These are phyloP conservation scores for Smittia aterrima DNA, from an alignment of 2,888 invertebrate genomes.

Conservation along the genomic window DNA sequence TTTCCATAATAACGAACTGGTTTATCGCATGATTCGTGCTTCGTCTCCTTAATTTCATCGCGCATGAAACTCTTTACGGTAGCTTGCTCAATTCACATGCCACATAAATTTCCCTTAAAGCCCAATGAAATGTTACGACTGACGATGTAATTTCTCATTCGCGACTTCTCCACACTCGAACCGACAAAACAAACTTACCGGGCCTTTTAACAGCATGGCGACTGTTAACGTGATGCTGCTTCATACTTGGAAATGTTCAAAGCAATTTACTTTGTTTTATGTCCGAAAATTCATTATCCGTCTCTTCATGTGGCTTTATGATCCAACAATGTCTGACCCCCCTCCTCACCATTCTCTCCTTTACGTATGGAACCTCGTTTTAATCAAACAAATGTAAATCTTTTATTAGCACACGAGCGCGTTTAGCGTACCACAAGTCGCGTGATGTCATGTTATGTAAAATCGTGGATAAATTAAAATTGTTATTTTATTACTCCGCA, in stretches of 20 bases:
- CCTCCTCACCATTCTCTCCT: not conserved
- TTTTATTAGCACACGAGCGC: constrained; percentile 33
- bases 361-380: constrained; percentile 26
- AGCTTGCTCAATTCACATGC: not conserved
- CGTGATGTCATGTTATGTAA: constrained; percentile 41
- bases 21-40: constrained; percentile 35
- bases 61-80: not conserved
- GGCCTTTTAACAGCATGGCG: not conserved
- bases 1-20: constrained; percentile 39
- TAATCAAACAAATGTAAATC: constrained; percentile 40
- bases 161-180: not conserved
- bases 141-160: constrained; percentile 18
- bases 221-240: not conserved
- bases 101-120: constrained; percentile 20
- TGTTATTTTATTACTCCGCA: constrained; percentile 35
- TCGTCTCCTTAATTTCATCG: not conserved
- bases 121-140: constrained; percentile 36
- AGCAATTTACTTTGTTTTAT: not conserved
- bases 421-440: constrained; percentile 2
- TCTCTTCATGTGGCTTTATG: not conserved
- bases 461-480: constrained; percentile 25
- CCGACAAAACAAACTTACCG: not conserved
- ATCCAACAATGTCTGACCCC: not conserved
- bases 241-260: not conserved
- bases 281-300: not conserved